phyloP scores from a whole-genome alignment of 1,140 invertebrate genomes.

The Reticulitermes speratus region DNA sequence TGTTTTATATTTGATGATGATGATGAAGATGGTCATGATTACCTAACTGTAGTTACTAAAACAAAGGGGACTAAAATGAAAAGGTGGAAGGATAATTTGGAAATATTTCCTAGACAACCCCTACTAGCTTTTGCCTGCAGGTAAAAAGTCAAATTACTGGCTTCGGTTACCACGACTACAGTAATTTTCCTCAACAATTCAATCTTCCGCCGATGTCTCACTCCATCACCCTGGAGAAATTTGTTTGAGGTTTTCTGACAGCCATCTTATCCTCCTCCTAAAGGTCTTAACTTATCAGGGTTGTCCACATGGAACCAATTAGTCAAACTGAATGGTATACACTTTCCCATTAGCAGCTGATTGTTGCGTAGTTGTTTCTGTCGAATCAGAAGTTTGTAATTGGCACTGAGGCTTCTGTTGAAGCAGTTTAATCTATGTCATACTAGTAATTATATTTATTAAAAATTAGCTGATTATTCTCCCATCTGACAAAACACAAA shows the following conservation, averaged over 20 bases:
- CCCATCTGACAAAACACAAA: too few species aligned
- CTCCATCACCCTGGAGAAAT: not conserved
- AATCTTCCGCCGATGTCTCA: slow-evolving; percentile 6
- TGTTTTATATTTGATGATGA: not conserved
- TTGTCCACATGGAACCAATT: not conserved
- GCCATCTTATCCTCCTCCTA: not conserved
- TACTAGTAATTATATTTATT: too few species aligned
- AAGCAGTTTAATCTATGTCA: too few species aligned
- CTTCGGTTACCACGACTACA: not conserved
- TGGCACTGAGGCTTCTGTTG: too few species aligned
- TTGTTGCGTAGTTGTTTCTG: too few species aligned
- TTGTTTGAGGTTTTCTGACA: slow-evolving; percentile 9
- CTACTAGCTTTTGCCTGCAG: not conserved
- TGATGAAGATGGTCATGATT: not conserved
- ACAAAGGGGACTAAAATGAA: not conserved
- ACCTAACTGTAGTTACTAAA: not conserved
- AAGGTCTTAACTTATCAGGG: not conserved
- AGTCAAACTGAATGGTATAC: too few species aligned
- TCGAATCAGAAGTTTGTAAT: too few species aligned
- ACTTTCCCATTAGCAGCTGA: too few species aligned
- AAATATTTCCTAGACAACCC: not conserved
- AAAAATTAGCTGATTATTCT: too few species aligned
- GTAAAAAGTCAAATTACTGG: not conserved
- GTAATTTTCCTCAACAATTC: slow-evolving; percentile 12
- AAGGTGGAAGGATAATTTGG: not conserved